Conservation (phyloP, 2,888 invertebrate species). For the Agrypnus murinus region DNA sequence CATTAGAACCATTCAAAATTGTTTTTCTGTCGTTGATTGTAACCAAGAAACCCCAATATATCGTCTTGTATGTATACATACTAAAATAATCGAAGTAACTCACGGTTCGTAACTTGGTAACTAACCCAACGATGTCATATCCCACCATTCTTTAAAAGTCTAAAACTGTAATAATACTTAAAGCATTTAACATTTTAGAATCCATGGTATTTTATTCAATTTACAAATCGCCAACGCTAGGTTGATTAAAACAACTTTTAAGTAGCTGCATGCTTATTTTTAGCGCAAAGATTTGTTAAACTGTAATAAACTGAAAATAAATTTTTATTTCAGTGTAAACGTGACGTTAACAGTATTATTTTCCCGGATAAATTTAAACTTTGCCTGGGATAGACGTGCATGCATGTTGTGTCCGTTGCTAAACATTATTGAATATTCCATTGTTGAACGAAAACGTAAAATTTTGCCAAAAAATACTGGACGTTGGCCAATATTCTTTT, state of each 20-base stretch:
- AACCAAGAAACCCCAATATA: too few relatives aligned
- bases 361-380: constrained; percentile 25
- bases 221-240: constrained; percentile 13
- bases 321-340: constrained; percentile 17
- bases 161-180: too few relatives aligned
- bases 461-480: constrained; percentile 4
- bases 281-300: constrained; percentile 5
- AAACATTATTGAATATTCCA: not conserved
- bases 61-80: too few relatives aligned
- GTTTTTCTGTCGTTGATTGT: too few relatives aligned
- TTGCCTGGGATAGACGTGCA: constrained; percentile 17
- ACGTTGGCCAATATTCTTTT: not conserved
- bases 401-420: not conserved
- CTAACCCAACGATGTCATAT: too few relatives aligned
- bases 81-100: too few relatives aligned
- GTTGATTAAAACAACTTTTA: constrained; percentile 6
- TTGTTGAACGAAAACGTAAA: constrained; percentile 21
- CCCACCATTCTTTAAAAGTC: too few relatives aligned
- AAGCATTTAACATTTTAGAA: too few relatives aligned
- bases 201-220: constrained; percentile 6
- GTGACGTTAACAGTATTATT: constrained; percentile 20
- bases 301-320: not conserved
- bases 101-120: too few relatives aligned
- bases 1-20: constrained; percentile 10
- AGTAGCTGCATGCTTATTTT: not conserved